Evolutionary conservation across 2,797 vertebrate genomes (phyloP), one percentile per base, ranked within the genome.

Genomic region (Chloroceryle inda): DNA sequence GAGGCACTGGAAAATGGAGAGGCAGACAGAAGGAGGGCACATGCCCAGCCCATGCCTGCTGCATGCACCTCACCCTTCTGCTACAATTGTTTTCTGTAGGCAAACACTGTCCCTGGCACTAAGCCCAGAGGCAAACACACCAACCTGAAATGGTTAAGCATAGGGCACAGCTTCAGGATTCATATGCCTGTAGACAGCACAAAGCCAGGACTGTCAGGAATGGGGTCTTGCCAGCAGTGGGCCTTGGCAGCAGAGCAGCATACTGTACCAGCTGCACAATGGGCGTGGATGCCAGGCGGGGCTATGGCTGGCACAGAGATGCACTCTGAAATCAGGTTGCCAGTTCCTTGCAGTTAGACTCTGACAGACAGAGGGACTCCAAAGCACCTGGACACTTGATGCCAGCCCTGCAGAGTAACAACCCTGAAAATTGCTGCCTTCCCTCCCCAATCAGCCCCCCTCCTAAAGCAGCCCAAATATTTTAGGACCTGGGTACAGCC

Each of bases 181-280:
- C 16, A 2, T 82, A 72, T 92, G 84, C 79, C 88, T 29, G 82
- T 73, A 37, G 72, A 93, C 95, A 95, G 67, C 80, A 92, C 93
- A 97, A 97, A 96, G 92, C 81, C 56, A 55, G 85, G 90, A 94
- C 88, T 92, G 97, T 97, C 78, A 89, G 91, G 96, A 95, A 95
- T 13, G 40, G 58, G 91, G 87, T 91, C 93, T 94, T 95, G 94
- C 87, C 94, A 88, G 88, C 33, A 80, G 79, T 27, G 6, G 8
- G 59, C 61, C 3, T 18, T 11, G 11, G 58, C 75, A 53, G 95
- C 90, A 90, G 80, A 94, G 85, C 84, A 26, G 77, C 73, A 17
- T 15, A 1, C 49, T 73, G 92, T 88, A 91, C 92, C 62, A 92
- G 90, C 29, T 49, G 6, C 94, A 97, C 91, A 96, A 86, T 87